phyloP scores from a whole-genome alignment of 2,113 vertebrate genomes.

The Pelmatolapia mariae region DNA sequence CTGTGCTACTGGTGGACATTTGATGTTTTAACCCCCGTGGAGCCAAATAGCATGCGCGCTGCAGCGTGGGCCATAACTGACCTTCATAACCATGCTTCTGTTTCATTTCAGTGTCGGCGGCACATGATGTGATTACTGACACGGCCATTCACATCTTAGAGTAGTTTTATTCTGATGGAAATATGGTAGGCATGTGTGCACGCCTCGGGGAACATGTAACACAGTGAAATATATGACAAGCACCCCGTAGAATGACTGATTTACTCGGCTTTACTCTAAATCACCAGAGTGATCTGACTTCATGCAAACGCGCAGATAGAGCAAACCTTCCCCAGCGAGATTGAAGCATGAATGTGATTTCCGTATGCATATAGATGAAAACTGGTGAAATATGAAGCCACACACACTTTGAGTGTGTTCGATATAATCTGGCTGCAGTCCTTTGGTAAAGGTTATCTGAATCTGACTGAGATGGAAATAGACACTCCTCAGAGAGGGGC shows the following conservation, averaged over 20 bases:
- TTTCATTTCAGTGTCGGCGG: background rate
- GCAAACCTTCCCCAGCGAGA: background rate
- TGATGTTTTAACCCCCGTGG: background rate
- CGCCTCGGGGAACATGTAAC: background rate
- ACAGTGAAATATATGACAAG: background rate
- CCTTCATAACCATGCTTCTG: background rate
- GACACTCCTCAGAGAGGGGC: background rate
- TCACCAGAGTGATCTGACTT: background rate
- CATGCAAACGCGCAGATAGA: background rate
- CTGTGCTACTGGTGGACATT: background rate
- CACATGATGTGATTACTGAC: background rate
- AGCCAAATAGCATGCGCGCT: background rate
- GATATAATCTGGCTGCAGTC: background rate
- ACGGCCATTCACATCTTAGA: background rate
- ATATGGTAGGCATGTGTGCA: background rate
- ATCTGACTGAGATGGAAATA: background rate
- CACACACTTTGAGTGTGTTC: background rate
- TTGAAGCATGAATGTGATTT: background rate
- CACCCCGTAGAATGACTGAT: background rate
- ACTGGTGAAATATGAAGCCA: background rate
- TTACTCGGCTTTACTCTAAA: background rate
- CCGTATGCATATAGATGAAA: background rate
- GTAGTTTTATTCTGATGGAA: background rate
- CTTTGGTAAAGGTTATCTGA: background rate
- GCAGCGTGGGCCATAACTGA: background rate